These are phyloP conservation scores for Drosophila erecta DNA, from an alignment of 1,140 invertebrate genomes.

Conservation along the genomic window DNA sequence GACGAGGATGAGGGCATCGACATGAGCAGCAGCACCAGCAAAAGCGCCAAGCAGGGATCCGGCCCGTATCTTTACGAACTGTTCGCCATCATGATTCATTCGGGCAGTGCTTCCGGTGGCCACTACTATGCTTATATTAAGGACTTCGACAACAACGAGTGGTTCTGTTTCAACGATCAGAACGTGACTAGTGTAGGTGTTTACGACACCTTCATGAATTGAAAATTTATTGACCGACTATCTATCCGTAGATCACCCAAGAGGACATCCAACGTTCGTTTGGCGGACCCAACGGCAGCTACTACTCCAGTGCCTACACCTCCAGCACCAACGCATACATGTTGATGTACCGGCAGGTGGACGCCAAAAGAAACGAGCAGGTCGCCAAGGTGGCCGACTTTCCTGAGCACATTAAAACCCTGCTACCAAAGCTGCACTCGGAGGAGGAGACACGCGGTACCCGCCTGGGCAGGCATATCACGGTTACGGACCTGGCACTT, in stretches of 20 bases:
- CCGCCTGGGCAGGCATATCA: conserved; percentile 84
- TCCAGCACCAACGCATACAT: conserved; percentile 97
- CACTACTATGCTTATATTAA: conserved; percentile 98
- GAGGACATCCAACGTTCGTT: conserved; percentile 94
- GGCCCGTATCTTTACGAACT: conserved; percentile 94
- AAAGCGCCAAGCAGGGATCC: conserved; percentile 67
- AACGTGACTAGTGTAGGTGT: conserved; percentile 87
- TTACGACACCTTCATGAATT: neutral
- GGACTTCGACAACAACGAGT: conserved; percentile 91
- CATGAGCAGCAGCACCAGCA: conserved; percentile 86
- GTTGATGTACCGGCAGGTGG: conserved; percentile 95
- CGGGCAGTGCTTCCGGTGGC: conserved; percentile 95
- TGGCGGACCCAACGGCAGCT: conserved; percentile 89
- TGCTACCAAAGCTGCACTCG: conserved; percentile 88
- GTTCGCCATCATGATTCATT: conserved; percentile 97
- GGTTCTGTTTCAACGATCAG: conserved; percentile 95
- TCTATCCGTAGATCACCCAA: conserved; percentile 88
- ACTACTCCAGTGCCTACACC: conserved; percentile 90
- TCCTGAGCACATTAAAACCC: conserved; percentile 89
- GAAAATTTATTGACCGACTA: neutral
- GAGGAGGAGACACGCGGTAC: conserved; percentile 88
- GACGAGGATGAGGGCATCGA: conserved; percentile 89
- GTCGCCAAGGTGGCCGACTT: conserved; percentile 90
- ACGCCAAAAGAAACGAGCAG: conserved; percentile 89
- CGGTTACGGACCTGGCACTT: conserved; percentile 65